Base-by-base conservation (phyloP, 2,888 invertebrate genomes). In the Octodonta nipae region DNA sequence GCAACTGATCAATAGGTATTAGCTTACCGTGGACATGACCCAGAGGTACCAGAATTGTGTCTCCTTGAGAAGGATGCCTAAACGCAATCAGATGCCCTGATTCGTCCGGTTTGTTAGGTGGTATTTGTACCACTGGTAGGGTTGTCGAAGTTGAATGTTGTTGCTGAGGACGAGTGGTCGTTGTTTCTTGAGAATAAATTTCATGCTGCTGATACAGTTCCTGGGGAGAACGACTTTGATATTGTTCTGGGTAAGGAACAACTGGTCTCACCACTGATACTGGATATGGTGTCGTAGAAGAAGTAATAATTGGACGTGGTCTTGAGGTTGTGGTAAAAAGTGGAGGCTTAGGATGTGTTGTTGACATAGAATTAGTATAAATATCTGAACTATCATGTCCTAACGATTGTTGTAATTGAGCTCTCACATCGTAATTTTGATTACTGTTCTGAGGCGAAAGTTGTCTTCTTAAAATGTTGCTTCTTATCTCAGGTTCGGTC, bases 341-440 rank as follows among this genome's bases (percentile, higher is more conserved):
- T 10, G 79, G 55, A 0, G 78, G 78, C 16, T 78, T 62, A 4
- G 76, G 70, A 14, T 75, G 70, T 34, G 70, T 72, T 11, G 71
- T 71, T 0, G 75, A 73, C 8, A 74, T 57, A 13, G 76, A 72
- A 17, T 72, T 70, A 16, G 76, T 77, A 42, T 78, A 80, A 1
- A 79, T 74, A 46, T 78, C 78, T 2, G 74, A 68, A 3, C 73
- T 68, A 50, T 80, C 80, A 43, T 75, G 75, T 7, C 71, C 73
- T 12, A 66, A 61, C 1, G 70, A 70, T 50, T 77, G 76, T 43
- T 69, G 70, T 6, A 72, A 50, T 22, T 56, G 68, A 12, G 69
- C 52, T 34, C 60, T 52, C 0, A 59, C 49, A 43, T 64, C 60
- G 37, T 56, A 69, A 37, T 68, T 66, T 0, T 63, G 55, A 27